These are phyloP conservation scores for Triops longicaudatus DNA, from an alignment of 1,140 invertebrate genomes.

Conservation along the genomic window DNA sequence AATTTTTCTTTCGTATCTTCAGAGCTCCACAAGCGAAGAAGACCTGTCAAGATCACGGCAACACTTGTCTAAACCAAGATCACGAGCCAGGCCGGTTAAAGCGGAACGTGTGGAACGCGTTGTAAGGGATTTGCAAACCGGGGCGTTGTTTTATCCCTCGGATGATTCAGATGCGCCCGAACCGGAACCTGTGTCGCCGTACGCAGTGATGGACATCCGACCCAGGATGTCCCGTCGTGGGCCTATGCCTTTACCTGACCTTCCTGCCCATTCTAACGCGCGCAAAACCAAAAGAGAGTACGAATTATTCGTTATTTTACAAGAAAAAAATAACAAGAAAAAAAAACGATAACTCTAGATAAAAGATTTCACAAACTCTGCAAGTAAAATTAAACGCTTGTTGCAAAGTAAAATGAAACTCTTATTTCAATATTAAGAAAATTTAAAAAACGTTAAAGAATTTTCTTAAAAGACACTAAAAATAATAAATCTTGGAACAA, in stretches of 20 bases:
- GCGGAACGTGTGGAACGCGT: neutral
- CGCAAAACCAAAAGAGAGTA: neutral
- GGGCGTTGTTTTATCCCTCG: neutral
- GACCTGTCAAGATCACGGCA: neutral
- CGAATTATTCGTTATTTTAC: neutral
- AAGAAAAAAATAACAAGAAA: neutral
- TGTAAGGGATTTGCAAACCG: neutral
- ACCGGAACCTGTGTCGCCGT: neutral
- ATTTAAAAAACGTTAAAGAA: too few relatives aligned
- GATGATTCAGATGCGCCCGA: neutral
- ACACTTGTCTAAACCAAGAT: neutral
- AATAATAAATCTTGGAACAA: too few relatives aligned
- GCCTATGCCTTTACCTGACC: conserved; percentile 4
- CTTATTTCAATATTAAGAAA: too few relatives aligned
- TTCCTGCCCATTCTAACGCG: neutral
- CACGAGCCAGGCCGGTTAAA: neutral
- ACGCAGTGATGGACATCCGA: neutral
- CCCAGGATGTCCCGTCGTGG: neutral
- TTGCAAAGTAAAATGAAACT: too few relatives aligned
- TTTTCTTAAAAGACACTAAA: too few relatives aligned
- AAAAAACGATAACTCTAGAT: neutral
- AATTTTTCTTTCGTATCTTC: neutral
- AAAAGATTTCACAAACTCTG: too few relatives aligned
- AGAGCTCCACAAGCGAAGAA: neutral
- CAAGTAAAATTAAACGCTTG: too few relatives aligned